Conservation (phyloP, 2,113 vertebrate species). For the Corynorhinus townsendii region DNA sequence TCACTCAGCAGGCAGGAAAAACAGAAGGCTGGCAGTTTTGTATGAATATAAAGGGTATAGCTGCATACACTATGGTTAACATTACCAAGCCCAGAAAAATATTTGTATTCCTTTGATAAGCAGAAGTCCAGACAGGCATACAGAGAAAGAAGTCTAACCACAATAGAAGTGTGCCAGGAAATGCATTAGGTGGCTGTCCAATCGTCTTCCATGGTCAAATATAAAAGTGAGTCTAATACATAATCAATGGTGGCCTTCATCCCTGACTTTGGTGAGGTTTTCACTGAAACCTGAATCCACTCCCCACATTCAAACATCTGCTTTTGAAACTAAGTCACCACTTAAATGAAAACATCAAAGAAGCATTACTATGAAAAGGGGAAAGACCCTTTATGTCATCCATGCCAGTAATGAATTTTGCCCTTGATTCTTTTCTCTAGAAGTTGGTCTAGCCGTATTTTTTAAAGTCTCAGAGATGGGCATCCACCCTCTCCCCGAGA, state of each 20-base stretch:
- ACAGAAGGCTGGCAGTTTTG: background rate
- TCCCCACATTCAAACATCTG: background rate
- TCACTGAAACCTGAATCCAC: background rate
- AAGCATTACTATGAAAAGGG: background rate
- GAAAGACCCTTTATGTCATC: background rate
- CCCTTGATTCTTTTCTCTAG: background rate
- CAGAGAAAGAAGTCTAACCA: background rate
- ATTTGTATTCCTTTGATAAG: background rate
- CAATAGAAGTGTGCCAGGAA: background rate
- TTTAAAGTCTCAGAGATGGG: background rate
- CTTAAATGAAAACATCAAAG: conserved; percentile 28
- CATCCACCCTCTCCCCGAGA: background rate
- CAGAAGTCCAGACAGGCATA: background rate
- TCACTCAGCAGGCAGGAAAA: background rate
- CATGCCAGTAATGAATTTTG: background rate
- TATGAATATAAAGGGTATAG: background rate
- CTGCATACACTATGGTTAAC: background rate
- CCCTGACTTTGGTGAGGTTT: background rate
- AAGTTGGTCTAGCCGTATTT: background rate
- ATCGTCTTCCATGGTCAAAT: background rate
- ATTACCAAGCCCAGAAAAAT: background rate
- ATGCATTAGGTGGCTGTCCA: background rate
- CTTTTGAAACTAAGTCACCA: background rate
- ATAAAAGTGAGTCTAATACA: background rate
- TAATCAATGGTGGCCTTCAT: background rate